Evolutionary conservation across 2,113 vertebrate species (phyloP), one percentile per base, ranked within the genome.

Genomic region (Phalacrocorax carbo): DNA sequence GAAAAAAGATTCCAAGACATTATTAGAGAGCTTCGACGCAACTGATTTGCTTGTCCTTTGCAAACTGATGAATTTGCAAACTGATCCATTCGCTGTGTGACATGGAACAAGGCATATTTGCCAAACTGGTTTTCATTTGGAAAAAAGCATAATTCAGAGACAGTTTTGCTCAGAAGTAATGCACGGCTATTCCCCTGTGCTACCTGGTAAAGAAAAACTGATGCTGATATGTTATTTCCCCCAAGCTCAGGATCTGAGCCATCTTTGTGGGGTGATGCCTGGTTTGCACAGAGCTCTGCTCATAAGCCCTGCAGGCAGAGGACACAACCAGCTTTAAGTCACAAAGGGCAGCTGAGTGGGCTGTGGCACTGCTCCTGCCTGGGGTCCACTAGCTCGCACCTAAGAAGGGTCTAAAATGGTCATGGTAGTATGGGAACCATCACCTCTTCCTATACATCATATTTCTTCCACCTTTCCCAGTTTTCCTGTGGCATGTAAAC

Each of bases 311-410:
- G 40, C 6, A 34, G 52, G 55, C 48, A 75, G 60, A 82, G 49
- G 32, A 11, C 21, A 21, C 40, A 61, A 54, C 16, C 87, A 72
- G 26, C 25, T 61, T 51, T 29, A 7, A n/a, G 64, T 40, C 51
- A n/a, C 11, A 13, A 40, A 72, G 65, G 49, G 49, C 58, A 80
- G 30, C 34, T 80, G 25, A 25, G 79, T 2, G n/a, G 26, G 44
- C 88, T 79, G 2, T 15, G 44, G 20, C 52, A 27, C 66, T 85
- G 38, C 2, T 94, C 32, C 71, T 86, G 69, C 49, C 15, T n/a
- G 52, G 6, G 7, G 13, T 83, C 40, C 22, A 7, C 30, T 3
- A 60, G 10, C 20, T 73, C 0, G 0, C 48, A 36, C 46, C 34
- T 54, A 25, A 79, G 23, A 71, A n/a, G 15, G 23, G 21, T 77